A percentile compares a stretch with the other conserved stretches of the same genome.
These are phyloP conservation scores for Clivina fossor DNA, from an alignment of 2,888 invertebrate genomes.

Conservation along the genomic window DNA sequence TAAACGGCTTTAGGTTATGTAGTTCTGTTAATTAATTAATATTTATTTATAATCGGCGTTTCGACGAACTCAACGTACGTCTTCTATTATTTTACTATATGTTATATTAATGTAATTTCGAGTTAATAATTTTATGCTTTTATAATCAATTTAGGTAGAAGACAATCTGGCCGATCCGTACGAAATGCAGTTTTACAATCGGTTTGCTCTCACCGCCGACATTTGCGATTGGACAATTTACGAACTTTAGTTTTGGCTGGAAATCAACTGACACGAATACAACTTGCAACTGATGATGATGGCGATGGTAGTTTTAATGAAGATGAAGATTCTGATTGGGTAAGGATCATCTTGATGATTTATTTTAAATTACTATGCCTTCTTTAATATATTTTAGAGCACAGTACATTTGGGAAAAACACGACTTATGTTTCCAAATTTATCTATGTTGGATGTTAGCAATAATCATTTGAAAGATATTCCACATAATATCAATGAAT, in stretches of 20 bases:
- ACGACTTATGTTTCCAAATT: constrained; percentile 84
- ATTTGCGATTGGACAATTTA: constrained; percentile 77
- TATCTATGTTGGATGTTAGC: constrained; percentile 94
- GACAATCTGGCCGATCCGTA: constrained; percentile 63
- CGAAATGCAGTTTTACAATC: constrained; percentile 73
- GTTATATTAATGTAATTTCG: background rate
- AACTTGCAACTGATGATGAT: constrained; percentile 78
- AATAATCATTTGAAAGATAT: constrained; percentile 80
- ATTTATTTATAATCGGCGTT: background rate
- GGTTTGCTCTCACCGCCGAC: constrained; percentile 84
- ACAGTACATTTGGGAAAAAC: constrained; percentile 52
- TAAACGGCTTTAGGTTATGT: background rate
- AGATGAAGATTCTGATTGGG: constrained; percentile 66
- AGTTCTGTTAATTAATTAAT: background rate
- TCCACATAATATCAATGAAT: constrained; percentile 81
- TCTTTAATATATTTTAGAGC: constrained; percentile 32
- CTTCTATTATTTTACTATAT: background rate
- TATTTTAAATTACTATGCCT: constrained; percentile 6
- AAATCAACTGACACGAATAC: constrained; percentile 80
- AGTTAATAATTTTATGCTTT: background rate
- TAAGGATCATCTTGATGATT: constrained; percentile 42
- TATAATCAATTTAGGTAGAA: constrained; percentile 48
- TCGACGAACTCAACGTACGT: background rate
- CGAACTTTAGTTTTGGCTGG: constrained; percentile 83
- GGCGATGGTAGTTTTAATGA: constrained; percentile 63